Evolutionary conservation across 2,113 vertebrate species (phyloP), one percentile per base, ranked within the genome.

Genomic region (Cyanoramphus novaezelandiae): DNA sequence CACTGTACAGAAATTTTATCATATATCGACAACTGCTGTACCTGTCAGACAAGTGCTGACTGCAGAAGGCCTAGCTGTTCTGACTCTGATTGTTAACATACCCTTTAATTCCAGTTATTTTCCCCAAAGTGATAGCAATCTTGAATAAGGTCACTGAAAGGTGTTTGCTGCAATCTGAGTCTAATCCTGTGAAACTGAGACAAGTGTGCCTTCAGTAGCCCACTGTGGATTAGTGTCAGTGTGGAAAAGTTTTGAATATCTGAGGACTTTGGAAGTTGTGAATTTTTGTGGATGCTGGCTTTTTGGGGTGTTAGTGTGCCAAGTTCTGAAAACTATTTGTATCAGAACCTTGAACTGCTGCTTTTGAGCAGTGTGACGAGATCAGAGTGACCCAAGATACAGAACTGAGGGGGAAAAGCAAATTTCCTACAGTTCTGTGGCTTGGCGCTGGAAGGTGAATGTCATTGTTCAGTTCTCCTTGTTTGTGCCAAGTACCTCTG

Each of bases 71-170:
- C 55, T 57, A 72, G 62, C 52, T 86, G 27, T 72, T 88, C 24
- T n/a, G 57, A 75, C 71, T 46, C 15, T 68, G 41, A 31, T 25
- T 85, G 23, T 50, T 80, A 62, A 69, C 11, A 18, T 65, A 31
- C 49, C 19, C 80, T 92, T 60, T 70, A 76, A 7, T 64, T 15
- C 33, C 8, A 23, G 33, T 44, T 77, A 35, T 49, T 53, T 55
- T 81, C 28, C 17, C 49, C 2, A 1, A 43, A 81, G 43, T 47
- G 35, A 1, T 43, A 18, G 28, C 1, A 0, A 3, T 57, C 59
- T 81, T 37, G 9, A 68, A 1, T 47, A 82, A 60, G 9, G 46
- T 79, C 25, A 67, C 76, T 94, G 49, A n/a, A 60, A 50, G 60
- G 19, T 60, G 15, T 41, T 63, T 80, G 24, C 76, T 74, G 64